Percentiles rank a stretch among this genome's conserved stretches.
These are phyloP conservation scores for human DNA, from an alignment of 2,113 vertebrate species.

Conservation along the genomic window GRCh38 chr7:20109501-20110000, in stretches of 20 bases:
- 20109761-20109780: neutral
- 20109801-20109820: neutral
- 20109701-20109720: constrained; percentile 57
- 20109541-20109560: neutral
- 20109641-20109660: constrained; percentile 34
- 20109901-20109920: neutral
- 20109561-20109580: neutral
- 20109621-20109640: constrained; percentile 40
- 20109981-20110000: neutral
- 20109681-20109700: constrained; percentile 38
- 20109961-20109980: neutral
- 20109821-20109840: neutral
- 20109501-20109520: neutral
- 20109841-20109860: neutral
- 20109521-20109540: neutral
- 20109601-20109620: constrained; percentile 39
- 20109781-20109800: neutral
- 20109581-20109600: neutral
- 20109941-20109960: neutral
- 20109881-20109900: neutral
- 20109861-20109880: neutral
- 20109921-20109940: constrained; percentile 30
- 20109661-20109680: constrained; percentile 62
- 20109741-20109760: neutral
- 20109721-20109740: neutral